phyloP scores from a whole-genome alignment of 2,797 vertebrate species.

The Chlorospingus semifuscus region DNA sequence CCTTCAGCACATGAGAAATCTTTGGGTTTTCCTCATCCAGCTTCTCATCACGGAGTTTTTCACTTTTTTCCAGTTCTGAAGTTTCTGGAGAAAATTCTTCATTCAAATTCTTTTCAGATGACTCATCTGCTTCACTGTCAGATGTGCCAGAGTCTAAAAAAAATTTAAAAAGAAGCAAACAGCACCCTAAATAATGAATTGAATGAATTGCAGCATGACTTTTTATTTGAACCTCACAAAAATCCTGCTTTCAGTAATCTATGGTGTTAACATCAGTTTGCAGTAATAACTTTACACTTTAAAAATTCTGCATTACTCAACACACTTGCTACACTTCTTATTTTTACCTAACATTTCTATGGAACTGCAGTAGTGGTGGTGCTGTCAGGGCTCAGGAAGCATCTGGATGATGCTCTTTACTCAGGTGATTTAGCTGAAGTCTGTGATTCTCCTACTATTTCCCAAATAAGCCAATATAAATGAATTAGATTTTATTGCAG shows the following conservation, averaged over 20 bases:
- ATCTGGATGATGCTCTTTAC: background rate
- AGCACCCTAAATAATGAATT: background rate
- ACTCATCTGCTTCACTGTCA: constrained; percentile 89
- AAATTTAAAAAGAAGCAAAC: background rate
- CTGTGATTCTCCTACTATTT: background rate
- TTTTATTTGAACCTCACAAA: background rate
- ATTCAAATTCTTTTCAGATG: constrained; percentile 84
- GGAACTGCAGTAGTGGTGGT: background rate
- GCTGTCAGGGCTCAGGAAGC: background rate
- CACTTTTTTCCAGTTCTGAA: constrained; percentile 77
- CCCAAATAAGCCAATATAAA: background rate
- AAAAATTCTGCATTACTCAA: background rate
- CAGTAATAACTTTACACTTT: background rate
- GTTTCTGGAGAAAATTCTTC: constrained; percentile 76
- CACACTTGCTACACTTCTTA: background rate
- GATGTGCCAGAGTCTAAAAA: constrained; percentile 90
- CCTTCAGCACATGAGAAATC: constrained; percentile 71
- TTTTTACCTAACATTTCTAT: background rate
- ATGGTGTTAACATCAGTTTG: background rate
- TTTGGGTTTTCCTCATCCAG: constrained; percentile 75
- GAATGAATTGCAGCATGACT: background rate
- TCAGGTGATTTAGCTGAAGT: background rate
- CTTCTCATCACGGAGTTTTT: constrained; percentile 69
- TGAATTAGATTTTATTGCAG: background rate
- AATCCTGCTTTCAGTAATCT: background rate